Evolutionary conservation across 2,888 invertebrate genomes (phyloP), one percentile per base, ranked within the genome.

Genomic region (Acanthopleura granulata): DNA sequence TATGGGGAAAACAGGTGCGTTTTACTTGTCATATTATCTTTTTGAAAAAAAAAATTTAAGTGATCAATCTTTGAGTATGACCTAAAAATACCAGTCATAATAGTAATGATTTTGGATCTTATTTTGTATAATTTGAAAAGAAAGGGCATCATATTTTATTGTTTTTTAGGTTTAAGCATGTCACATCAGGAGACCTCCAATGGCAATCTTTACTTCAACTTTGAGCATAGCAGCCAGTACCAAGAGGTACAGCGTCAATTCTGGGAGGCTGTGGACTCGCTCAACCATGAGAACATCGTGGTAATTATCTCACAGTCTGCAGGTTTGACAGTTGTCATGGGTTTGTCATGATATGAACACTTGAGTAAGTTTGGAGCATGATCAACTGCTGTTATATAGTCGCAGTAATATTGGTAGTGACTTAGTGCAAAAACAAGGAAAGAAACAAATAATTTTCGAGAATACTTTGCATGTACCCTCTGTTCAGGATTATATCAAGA

Each of bases 241-340:
- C 94, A 94, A 85, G 92, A 94, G 84, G 91, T 94, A 27, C 95
- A 96, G 89, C 92, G 93, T 82, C 93, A 93, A 88, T 96, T 96
- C 90, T 91, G 95, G 72, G 93, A 94, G 79, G 95, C 95, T 51
- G 94, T 96, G 3, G 95, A 95, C 87, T 94, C 94, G 81, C 92
- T 94, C 72, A 93, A 95, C 90, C 95, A 95, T 0, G 94, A 95
- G 84, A 94, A 94, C 87, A 93, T 96, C 81, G 93, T 95, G 81
- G 94, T 93, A 87, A 89, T 91, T 87, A 50, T 72, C 3, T 40
- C 40, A 40, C 3, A 40, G 40, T 62, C 29, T 27, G 14, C 4
- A 18, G 14, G 18, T 14, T 74, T 62, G 15, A n/a, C 12, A 70
- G 25, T 69, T 62, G 30, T 76, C 22, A 62, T 76, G 71, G 73